Evolutionary conservation across 2,888 invertebrate genomes (phyloP).

Genomic region (Cerastis rubricosa): DNA sequence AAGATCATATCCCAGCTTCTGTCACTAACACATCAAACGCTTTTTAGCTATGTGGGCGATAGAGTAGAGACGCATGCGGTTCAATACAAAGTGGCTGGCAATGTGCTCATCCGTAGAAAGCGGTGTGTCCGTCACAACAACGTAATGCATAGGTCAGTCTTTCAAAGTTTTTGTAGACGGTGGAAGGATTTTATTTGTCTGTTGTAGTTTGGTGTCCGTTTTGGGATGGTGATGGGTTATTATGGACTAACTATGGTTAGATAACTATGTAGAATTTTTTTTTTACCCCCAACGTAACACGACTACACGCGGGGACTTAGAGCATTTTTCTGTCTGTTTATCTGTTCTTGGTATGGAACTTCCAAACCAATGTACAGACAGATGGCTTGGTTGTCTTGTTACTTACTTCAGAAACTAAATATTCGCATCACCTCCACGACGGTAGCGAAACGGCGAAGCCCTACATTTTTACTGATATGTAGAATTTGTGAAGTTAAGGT

Average conservation of each 20-base stretch:
- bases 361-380: slow-evolving; percentile 1
- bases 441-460: too few relatives aligned
- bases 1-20: slow-evolving; percentile 35
- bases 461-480: too few relatives aligned
- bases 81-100: slow-evolving; percentile 86
- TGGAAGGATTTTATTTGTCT: slow-evolving; percentile 64
- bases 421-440: too few relatives aligned
- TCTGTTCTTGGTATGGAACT: neutral
- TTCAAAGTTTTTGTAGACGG: slow-evolving; percentile 59
- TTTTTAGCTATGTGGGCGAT: slow-evolving; percentile 88
- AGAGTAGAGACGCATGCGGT: slow-evolving; percentile 87
- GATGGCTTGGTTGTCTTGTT: too few relatives aligned
- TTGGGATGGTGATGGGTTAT: slow-evolving; percentile 39
- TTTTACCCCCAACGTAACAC: neutral
- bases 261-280: neutral
- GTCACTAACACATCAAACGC: slow-evolving; percentile 68
- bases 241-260: too few relatives aligned
- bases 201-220: slow-evolving; percentile 51
- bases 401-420: too few relatives aligned
- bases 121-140: slow-evolving; percentile 88
- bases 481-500: too few relatives aligned
- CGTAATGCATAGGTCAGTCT: slow-evolving; percentile 87
- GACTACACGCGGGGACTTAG: neutral
- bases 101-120: slow-evolving; percentile 83
- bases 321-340: neutral